Base-by-base conservation (phyloP, 2,888 invertebrate genomes). In the Sinhomidia bicolor region DNA sequence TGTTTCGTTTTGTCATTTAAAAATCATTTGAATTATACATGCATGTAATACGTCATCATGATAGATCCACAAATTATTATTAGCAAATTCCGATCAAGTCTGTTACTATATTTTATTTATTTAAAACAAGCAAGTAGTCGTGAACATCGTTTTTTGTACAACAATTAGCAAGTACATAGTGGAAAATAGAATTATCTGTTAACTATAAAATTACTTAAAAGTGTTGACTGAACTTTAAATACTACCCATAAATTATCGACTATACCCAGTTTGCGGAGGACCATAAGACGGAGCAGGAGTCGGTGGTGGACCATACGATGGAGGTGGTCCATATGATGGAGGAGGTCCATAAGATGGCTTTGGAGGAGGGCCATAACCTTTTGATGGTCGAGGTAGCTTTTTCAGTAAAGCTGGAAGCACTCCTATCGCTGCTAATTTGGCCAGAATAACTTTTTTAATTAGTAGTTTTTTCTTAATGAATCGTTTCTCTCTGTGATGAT, bases 241-340 rank as follows among this genome's bases (percentile, higher is more conserved):
- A 20, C n/a, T 10, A 54, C n/a, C 26, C 26, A 7, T 17, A 10
- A 0, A n/a, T 83, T 29, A 78, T 3, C 78, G n/a, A 62, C 83
- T 79, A 20, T 79, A 83, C 0, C 79, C 81, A 3, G 79, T n/a
- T 14, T 71, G 80, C 7, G 89, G 89, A 47, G 87, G 83, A 20
- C 89, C 89, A 68, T 89, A 89, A 6, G 85, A 85, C 7, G 85
- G 68, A n/a, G 79, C 41, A 29, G 85, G 79, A 7, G 79, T 14
- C 32, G 85, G 86, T 10, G 85, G 89, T 9, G 89, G 89, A n/a
- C 88, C 88, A n/a, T 88, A 88, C 0, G 88, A 88, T 9, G 86
- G 86, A 4, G 85, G 89, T 5, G 88, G 88, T 17, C 89, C 89
- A 20, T 89, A 89, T 1, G 85, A 78, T 10, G 89, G 89, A 1